A percentile compares a stretch with the other conserved stretches of the same genome.
Conservation (phyloP, 2,113 vertebrate species). For the Cercocebus atys region DNA sequence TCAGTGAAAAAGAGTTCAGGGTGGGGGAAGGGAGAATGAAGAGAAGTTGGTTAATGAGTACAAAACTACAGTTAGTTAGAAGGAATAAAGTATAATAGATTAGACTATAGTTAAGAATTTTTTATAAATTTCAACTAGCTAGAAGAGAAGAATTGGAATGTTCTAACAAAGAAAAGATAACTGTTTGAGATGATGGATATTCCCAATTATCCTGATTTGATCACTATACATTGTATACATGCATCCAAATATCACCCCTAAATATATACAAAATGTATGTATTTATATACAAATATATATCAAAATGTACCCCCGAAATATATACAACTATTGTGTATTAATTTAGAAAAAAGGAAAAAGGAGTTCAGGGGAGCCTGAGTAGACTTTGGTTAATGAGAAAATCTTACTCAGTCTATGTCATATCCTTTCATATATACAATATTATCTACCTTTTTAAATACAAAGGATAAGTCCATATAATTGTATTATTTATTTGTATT, state of each 20-base stretch:
- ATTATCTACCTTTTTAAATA: not conserved
- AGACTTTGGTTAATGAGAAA: not conserved
- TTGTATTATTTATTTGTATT: not conserved
- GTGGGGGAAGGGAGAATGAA: not conserved
- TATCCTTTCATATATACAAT: not conserved
- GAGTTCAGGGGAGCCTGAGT: not conserved
- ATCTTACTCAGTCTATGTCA: not conserved
- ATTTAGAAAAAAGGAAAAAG: not conserved
- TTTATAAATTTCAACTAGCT: not conserved
- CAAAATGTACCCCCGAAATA: not conserved
- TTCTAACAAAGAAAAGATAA: not conserved
- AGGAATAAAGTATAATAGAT: not conserved
- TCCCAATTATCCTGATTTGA: not conserved
- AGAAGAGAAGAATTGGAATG: not conserved
- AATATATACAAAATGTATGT: not conserved
- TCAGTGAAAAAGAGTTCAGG: not conserved
- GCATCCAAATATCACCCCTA: not conserved
- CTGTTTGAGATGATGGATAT: not conserved
- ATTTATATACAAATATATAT: too few species aligned
- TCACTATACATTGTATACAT: not conserved
- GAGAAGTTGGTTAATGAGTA: not conserved
- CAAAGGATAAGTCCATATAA: not conserved
- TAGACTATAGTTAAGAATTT: not conserved
- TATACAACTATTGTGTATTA: not conserved
- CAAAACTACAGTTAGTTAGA: not conserved